phyloP scores from a whole-genome alignment of 2,113 vertebrate species.

The Pandion haliaetus region DNA sequence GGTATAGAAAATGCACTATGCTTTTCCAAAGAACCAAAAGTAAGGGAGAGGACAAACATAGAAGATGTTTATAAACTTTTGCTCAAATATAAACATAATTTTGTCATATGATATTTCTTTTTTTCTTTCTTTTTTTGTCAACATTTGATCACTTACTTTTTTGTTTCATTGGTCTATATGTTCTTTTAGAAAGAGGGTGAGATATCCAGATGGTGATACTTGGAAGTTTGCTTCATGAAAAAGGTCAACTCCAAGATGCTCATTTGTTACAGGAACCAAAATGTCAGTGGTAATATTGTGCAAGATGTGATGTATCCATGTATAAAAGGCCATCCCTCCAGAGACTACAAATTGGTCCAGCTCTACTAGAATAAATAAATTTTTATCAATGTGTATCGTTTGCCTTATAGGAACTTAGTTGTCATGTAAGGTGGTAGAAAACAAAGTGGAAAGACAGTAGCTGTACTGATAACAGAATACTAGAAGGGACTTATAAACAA shows the following conservation, averaged over 20 bases:
- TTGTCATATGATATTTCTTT: background rate
- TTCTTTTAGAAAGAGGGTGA: background rate
- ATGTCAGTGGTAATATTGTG: conserved; percentile 15
- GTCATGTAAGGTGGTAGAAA: background rate
- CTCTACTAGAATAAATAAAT: background rate
- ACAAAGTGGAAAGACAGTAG: background rate
- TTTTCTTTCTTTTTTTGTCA: fast-evolving
- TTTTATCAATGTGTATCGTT: background rate
- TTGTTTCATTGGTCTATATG: background rate
- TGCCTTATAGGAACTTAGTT: background rate
- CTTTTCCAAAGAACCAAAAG: background rate
- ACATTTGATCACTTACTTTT: background rate
- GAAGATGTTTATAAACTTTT: background rate
- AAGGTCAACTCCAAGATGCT: conserved; percentile 10
- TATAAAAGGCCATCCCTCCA: background rate
- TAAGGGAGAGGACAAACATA: background rate
- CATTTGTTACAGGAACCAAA: conserved; percentile 17
- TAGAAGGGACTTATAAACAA: background rate
- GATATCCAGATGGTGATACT: background rate
- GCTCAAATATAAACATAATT: background rate
- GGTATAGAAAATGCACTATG: background rate
- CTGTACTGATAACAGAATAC: background rate
- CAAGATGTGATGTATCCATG: background rate
- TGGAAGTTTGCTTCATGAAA: background rate
- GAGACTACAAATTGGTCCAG: background rate